Conservation (phyloP, 1,140 invertebrate species). For the Mesaphorura yosii region DNA sequence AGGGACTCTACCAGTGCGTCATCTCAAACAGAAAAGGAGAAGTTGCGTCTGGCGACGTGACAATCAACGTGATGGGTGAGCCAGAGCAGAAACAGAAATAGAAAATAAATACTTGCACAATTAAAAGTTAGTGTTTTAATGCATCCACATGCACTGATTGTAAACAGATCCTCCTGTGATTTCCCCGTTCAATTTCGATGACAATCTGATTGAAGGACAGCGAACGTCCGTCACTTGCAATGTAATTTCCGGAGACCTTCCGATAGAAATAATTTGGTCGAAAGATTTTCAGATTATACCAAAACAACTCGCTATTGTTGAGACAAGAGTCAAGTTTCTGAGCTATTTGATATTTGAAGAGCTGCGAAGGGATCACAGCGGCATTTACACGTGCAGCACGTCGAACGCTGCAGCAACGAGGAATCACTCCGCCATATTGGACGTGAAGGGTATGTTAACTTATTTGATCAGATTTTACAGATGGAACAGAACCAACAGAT, state of each 20-base stretch:
- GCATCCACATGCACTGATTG: too few relatives aligned
- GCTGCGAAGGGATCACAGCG: slow-evolving; percentile 29
- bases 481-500: too few relatives aligned
- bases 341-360: slow-evolving; percentile 28
- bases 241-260: slow-evolving; percentile 37
- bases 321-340: slow-evolving; percentile 23
- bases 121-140: too few relatives aligned
- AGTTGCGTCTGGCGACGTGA: slow-evolving; percentile 31
- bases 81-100: not conserved
- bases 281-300: slow-evolving; percentile 40
- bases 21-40: slow-evolving; percentile 38
- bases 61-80: slow-evolving; percentile 38
- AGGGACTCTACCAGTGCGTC: slow-evolving; percentile 40
- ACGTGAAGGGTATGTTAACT: slow-evolving; percentile 23
- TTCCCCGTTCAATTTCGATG: slow-evolving; percentile 36
- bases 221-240: slow-evolving; percentile 36
- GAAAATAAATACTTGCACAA: not conserved
- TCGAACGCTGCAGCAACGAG: slow-evolving; percentile 31
- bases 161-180: slow-evolving; percentile 38
- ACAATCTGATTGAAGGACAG: slow-evolving; percentile 35
- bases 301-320: slow-evolving; percentile 20
- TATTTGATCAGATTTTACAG: too few relatives aligned
- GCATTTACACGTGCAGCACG: slow-evolving; percentile 38
- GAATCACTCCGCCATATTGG: slow-evolving; percentile 19
- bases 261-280: slow-evolving; percentile 40